These are phyloP conservation scores for Montipora capricornis DNA, from an alignment of 64 coral and sea anemone genomes.

Conservation along the genomic window DNA sequence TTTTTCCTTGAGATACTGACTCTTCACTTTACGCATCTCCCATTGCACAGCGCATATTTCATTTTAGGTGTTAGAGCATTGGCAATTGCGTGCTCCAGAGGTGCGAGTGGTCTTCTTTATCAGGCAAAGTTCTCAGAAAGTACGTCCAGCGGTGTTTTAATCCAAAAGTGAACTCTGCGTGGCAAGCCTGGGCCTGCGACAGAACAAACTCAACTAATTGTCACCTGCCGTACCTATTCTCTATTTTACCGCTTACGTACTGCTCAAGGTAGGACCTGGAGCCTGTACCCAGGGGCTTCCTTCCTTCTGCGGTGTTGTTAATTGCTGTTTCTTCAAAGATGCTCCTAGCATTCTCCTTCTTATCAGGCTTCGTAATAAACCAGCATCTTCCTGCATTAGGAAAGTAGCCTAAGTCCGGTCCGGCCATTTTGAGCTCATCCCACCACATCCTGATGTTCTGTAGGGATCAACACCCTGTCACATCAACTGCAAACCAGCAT, in stretches of 20 bases:
- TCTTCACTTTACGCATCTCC: too few species aligned
- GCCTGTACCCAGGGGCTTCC: background rate
- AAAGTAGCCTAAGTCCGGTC: background rate
- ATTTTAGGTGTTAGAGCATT: background rate
- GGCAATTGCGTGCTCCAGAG: conserved; percentile 36
- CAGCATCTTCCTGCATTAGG: background rate
- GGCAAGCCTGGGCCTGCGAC: too few species aligned
- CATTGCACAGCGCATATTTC: too few species aligned
- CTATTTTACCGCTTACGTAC: background rate
- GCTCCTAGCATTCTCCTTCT: too few species aligned
- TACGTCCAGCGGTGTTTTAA: too few species aligned
- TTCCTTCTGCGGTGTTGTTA: background rate
- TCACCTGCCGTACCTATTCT: background rate
- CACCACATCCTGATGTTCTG: background rate
- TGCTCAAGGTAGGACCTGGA: background rate
- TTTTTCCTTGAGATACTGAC: too few species aligned
- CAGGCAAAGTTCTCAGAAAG: too few species aligned
- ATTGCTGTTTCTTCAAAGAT: background rate
- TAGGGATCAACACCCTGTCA: background rate
- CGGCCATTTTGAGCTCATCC: background rate
- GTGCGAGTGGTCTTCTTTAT: background rate
- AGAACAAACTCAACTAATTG: background rate
- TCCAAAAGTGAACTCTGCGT: too few species aligned
- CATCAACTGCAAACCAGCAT: too few species aligned
- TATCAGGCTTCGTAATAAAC: background rate